Conservation (phyloP, 1,140 invertebrate species). For the Euglossa dilemma region DNA sequence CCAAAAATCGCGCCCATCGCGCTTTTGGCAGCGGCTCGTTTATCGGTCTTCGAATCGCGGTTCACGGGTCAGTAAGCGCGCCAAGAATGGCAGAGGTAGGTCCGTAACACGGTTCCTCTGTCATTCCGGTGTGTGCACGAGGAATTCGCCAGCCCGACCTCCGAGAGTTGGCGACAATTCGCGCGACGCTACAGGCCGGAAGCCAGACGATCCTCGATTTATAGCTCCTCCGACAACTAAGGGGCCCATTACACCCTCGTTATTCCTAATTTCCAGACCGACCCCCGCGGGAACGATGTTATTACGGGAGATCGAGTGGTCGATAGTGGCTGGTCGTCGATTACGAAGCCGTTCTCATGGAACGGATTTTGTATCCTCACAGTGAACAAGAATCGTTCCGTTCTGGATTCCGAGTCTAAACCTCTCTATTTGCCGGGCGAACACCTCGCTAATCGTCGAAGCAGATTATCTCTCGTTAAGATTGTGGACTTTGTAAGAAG, state of each 20-base stretch:
- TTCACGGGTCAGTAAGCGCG: slow-evolving; percentile 29
- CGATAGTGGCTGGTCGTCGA: background rate
- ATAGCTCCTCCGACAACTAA: background rate
- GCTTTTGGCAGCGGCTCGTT: slow-evolving; percentile 2
- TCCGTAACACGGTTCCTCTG: background rate
- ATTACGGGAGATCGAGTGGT: background rate
- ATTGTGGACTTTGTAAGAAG: background rate
- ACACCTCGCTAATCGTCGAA: no score
- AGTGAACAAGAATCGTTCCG: background rate
- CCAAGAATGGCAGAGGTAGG: background rate
- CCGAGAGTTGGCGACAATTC: slow-evolving; percentile 12
- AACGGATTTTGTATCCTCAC: background rate
- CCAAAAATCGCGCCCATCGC: slow-evolving; percentile 3
- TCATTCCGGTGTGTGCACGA: no score
- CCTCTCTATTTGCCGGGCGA: background rate
- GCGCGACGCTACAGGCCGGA: background rate
- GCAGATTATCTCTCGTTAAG: background rate
- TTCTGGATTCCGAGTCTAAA: background rate
- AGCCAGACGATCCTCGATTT: background rate
- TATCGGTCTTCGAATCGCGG: background rate
- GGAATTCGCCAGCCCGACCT: background rate
- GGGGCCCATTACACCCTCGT: background rate
- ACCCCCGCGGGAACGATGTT: background rate
- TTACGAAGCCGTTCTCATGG: background rate
- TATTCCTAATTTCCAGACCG: background rate